Percentiles rank a stretch among this genome's conserved stretches.
These are phyloP conservation scores for Cyphomyrus plagiostoma DNA, from an alignment of 2,113 vertebrate genomes.

Conservation along the genomic window DNA sequence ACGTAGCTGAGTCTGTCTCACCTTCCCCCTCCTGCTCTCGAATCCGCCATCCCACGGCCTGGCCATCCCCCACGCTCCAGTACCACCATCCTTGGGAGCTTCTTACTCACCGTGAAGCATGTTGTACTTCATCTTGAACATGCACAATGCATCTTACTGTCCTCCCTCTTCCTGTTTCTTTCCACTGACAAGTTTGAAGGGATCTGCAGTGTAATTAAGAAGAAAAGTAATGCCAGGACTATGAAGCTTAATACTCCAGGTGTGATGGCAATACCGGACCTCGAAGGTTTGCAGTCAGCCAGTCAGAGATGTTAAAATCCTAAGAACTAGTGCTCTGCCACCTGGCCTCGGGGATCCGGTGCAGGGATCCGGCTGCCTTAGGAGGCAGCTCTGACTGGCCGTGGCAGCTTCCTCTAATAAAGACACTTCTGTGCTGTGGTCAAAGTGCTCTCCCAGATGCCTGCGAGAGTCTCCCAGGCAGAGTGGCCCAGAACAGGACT, in stretches of 20 bases:
- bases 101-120: constrained; percentile 20
- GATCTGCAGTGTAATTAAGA: neutral
- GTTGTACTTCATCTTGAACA: constrained; percentile 11
- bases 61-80: constrained; percentile 2
- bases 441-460: constrained; percentile 1
- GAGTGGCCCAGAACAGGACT: neutral
- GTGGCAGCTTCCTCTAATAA: constrained; percentile 18
- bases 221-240: neutral
- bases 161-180: neutral
- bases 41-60: constrained; percentile 16
- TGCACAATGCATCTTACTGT: neutral
- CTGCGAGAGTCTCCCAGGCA: neutral
- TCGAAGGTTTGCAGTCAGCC: neutral
- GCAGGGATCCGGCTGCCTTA: constrained; percentile 11
- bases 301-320: neutral
- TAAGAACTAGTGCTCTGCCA: constrained; percentile 10
- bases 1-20: constrained; percentile 11
- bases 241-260: neutral
- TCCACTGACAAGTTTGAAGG: neutral
- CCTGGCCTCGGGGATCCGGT: constrained; percentile 9
- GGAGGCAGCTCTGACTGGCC: neutral
- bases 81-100: constrained; percentile 18
- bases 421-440: constrained; percentile 6
- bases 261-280: neutral
- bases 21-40: constrained; percentile 16